A percentile compares a stretch with the other conserved stretches of the same genome.
Conservation (phyloP, 2,797 vertebrate species). For the Poliocrania exsul region DNA sequence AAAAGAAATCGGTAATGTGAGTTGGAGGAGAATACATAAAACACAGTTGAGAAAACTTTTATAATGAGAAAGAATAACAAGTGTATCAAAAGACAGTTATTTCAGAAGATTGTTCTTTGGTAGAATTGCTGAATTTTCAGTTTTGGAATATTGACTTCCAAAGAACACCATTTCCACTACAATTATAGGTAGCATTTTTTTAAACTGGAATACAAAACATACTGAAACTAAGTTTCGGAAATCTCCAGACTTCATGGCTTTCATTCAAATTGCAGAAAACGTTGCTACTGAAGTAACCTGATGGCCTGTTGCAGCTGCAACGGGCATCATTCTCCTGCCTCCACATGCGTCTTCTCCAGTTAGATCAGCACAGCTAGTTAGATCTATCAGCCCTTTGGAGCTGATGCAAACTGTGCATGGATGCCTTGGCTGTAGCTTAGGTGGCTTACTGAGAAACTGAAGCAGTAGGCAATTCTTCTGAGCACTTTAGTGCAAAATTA, state of each 20-base stretch:
- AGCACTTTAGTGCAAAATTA: not conserved
- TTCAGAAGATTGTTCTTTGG: not conserved
- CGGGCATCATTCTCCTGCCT: not conserved
- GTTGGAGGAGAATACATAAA: not conserved
- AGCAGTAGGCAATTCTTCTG: not conserved
- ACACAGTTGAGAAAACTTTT: not conserved
- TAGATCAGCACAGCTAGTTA: not conserved
- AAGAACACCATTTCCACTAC: not conserved
- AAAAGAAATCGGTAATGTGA: not conserved
- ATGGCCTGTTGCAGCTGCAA: not conserved
- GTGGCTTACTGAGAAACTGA: not conserved
- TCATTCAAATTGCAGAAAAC: not conserved
- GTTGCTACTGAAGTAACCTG: not conserved
- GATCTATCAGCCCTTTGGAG: rapidly evolving
- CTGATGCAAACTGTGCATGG: not conserved
- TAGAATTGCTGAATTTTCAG: not conserved
- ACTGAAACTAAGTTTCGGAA: not conserved
- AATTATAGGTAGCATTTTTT: not conserved
- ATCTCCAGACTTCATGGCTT: not conserved
- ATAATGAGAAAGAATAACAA: not conserved
- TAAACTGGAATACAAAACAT: not conserved
- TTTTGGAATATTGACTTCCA: not conserved
- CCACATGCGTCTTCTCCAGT: not conserved
- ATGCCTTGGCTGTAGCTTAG: not conserved
- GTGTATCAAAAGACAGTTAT: not conserved